A percentile compares a stretch with the other conserved stretches of the same genome.
Conservation (phyloP, 2,888 invertebrate species). For the Drosophila ustulata region DNA sequence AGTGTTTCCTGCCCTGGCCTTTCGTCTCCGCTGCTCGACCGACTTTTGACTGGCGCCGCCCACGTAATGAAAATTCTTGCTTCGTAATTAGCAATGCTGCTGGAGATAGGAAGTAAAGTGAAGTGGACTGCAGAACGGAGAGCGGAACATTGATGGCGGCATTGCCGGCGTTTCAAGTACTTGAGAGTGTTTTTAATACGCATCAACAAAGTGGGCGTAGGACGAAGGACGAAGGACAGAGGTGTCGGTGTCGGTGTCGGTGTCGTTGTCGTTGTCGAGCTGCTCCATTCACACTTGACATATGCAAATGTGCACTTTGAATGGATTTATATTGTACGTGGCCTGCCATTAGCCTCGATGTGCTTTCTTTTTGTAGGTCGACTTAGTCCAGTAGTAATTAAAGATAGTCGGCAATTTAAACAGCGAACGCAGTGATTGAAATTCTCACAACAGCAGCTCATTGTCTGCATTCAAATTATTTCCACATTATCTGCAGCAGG, state of each 20-base stretch:
- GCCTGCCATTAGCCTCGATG: constrained; percentile 39
- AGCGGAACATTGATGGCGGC: constrained; percentile 14
- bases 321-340: constrained; percentile 56
- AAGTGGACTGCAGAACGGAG: background rate
- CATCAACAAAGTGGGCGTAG: constrained; percentile 52
- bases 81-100: constrained; percentile 74
- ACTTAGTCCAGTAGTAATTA: constrained; percentile 28
- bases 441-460: constrained; percentile 24
- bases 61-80: constrained; percentile 61
- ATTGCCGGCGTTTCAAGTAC: constrained; percentile 47
- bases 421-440: constrained; percentile 4
- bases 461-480: constrained; percentile 69
- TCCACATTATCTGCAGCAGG: constrained; percentile 66
- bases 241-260: constrained; percentile 44
- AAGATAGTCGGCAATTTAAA: constrained; percentile 27
- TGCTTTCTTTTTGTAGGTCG: constrained; percentile 43
- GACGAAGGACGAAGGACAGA: background rate
- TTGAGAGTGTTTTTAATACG: constrained; percentile 63
- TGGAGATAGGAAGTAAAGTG: background rate
- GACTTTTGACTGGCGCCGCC: constrained; percentile 20
- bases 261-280: constrained; percentile 23
- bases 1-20: constrained; percentile 38
- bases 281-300: constrained; percentile 63
- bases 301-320: constrained; percentile 64
- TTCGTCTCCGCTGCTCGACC: background rate